Evolutionary conservation across 2,113 vertebrate species (phyloP).

Genomic region (Tapirus terrestris): DNA sequence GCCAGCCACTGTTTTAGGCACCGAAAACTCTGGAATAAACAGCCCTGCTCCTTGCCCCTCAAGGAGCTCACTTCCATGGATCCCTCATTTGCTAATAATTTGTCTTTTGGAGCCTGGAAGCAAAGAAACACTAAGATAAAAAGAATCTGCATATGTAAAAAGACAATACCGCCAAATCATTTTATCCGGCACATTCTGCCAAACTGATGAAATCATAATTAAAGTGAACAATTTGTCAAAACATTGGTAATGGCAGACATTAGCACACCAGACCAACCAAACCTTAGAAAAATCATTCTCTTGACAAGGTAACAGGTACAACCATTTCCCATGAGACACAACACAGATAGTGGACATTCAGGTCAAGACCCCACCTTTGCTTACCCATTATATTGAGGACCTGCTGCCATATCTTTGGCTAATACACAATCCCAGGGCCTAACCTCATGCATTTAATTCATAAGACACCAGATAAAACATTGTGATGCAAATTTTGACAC

Average conservation of each 20-base stretch:
- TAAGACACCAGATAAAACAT: neutral
- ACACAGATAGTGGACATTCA: neutral
- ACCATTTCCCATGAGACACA: neutral
- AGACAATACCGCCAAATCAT: neutral
- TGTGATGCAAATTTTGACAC: conserved; percentile 60
- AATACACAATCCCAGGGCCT: neutral
- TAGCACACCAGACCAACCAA: neutral
- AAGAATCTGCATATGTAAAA: neutral
- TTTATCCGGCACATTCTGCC: neutral
- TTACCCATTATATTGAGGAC: neutral
- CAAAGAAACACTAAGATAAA: neutral
- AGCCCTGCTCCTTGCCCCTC: neutral
- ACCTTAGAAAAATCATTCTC: conserved; percentile 6
- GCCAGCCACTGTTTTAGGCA: neutral
- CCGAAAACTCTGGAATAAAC: neutral
- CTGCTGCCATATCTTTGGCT: neutral
- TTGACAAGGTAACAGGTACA: neutral
- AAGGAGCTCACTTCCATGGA: neutral
- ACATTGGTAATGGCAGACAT: neutral
- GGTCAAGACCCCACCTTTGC: neutral
- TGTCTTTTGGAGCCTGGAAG: neutral
- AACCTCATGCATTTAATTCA: conserved; percentile 23
- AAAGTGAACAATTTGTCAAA: conserved; percentile 1
- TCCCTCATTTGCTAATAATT: neutral
- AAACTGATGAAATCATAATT: conserved; percentile 23